A percentile compares a stretch with the other conserved stretches of the same genome.
Conservation (phyloP, 1,140 invertebrate genomes). For the Cyclina sinensis region DNA sequence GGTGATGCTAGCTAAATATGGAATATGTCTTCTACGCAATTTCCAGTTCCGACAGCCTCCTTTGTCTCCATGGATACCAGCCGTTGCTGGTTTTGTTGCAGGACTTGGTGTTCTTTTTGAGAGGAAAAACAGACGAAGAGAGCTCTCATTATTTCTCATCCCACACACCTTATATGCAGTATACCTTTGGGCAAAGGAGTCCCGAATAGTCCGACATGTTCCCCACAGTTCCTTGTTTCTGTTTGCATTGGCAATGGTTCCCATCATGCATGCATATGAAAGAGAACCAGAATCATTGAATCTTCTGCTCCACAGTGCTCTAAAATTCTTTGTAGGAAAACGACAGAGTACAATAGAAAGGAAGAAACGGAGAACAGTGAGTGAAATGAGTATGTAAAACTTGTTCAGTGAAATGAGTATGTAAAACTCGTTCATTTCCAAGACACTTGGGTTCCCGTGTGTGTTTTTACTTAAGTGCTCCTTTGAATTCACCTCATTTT, state of each 20-base stretch:
- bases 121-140: constrained; percentile 75
- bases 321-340: constrained; percentile 77
- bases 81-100: constrained; percentile 74
- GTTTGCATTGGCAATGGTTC: constrained; percentile 79
- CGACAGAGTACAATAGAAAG: constrained; percentile 64
- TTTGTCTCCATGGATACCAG: constrained; percentile 75
- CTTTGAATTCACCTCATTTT: too few relatives aligned
- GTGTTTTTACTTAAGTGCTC: too few relatives aligned
- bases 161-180: constrained; percentile 77
- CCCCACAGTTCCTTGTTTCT: constrained; percentile 74
- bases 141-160: constrained; percentile 80
- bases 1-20: constrained; percentile 81
- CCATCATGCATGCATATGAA: constrained; percentile 83
- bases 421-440: too few relatives aligned
- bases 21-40: constrained; percentile 80
- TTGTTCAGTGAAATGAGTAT: too few relatives aligned
- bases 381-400: constrained; percentile 64
- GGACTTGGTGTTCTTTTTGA: constrained; percentile 80
- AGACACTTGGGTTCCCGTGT: too few relatives aligned
- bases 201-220: constrained; percentile 55
- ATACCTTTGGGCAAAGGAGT: constrained; percentile 71
- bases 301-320: constrained; percentile 75
- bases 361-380: constrained; percentile 50
- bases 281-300: constrained; percentile 79
- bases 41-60: constrained; percentile 73